These are phyloP conservation scores for Drosophila recens DNA, from an alignment of 2,888 invertebrate species.

Conservation along the genomic window DNA sequence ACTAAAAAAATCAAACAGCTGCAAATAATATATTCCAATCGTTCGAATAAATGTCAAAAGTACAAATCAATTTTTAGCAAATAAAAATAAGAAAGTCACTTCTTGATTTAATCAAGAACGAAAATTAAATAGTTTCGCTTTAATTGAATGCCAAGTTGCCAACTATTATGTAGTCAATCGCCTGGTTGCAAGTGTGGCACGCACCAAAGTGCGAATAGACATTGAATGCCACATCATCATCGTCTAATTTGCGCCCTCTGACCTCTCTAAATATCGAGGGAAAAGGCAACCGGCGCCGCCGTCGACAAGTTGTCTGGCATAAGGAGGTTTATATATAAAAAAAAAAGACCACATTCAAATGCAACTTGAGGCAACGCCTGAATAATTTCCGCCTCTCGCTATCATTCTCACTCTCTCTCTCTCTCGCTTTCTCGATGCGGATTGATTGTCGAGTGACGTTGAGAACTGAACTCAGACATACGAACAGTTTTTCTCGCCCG, in stretches of 20 bases:
- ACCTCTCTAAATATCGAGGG: slow-evolving; percentile 32
- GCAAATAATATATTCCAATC: slow-evolving; percentile 13
- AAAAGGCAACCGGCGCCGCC: slow-evolving; percentile 31
- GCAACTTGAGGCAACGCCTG: slow-evolving; percentile 57
- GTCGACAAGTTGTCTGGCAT: slow-evolving; percentile 50
- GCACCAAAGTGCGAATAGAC: slow-evolving; percentile 2
- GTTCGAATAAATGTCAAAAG: slow-evolving; percentile 26
- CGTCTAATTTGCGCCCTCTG: slow-evolving; percentile 47
- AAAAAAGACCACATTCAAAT: slow-evolving; percentile 40
- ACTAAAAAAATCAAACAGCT: slow-evolving; percentile 44
- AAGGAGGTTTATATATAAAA: background rate
- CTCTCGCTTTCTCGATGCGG: slow-evolving; percentile 11
- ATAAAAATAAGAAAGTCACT: slow-evolving; percentile 10
- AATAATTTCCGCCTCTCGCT: slow-evolving; percentile 49
- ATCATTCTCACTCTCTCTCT: background rate
- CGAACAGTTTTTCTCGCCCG: slow-evolving; percentile 47
- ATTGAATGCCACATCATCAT: slow-evolving; percentile 13
- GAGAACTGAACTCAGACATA: slow-evolving; percentile 22
- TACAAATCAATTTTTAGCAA: slow-evolving; percentile 47
- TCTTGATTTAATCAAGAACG: slow-evolving; percentile 46
- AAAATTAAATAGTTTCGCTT: slow-evolving; percentile 43
- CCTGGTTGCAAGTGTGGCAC: slow-evolving; percentile 17
- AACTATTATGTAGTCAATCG: slow-evolving; percentile 1
- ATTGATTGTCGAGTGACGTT: slow-evolving; percentile 46
- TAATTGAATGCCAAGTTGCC: slow-evolving; percentile 46